phyloP scores from a whole-genome alignment of 2,797 vertebrate genomes.

The Lycodopsis pacificus region DNA sequence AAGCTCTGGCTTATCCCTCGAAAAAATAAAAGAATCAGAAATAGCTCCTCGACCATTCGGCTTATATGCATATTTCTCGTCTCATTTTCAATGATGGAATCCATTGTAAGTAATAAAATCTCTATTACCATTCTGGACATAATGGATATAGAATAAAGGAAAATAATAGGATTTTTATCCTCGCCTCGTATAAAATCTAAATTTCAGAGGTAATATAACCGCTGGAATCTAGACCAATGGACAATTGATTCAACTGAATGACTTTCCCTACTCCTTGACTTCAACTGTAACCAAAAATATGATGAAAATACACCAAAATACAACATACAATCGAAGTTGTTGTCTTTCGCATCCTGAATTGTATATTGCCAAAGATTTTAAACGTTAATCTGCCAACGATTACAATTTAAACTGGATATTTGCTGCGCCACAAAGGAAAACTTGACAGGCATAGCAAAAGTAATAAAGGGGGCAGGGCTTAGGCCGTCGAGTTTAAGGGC shows the following conservation, averaged over 20 bases:
- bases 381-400: too few relatives aligned
- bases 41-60: background rate
- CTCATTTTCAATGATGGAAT: background rate
- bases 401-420: background rate
- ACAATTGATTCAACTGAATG: too few relatives aligned
- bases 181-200: too few relatives aligned
- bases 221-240: too few relatives aligned
- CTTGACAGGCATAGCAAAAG: background rate
- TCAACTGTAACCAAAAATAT: too few relatives aligned
- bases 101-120: background rate
- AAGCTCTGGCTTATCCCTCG: background rate
- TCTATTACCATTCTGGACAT: background rate
- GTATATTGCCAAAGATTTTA: background rate
- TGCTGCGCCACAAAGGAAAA: background rate
- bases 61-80: background rate
- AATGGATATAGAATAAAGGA: background rate
- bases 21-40: background rate
- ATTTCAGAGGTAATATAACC: too few relatives aligned
- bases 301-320: too few relatives aligned
- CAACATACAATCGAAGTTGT: background rate
- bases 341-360: background rate
- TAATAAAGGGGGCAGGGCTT: background rate
- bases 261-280: too few relatives aligned
- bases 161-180: background rate
- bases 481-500: background rate